A percentile compares a stretch with the other conserved stretches of the same genome.
These are phyloP conservation scores for Clostera curtula DNA, from an alignment of 2,888 invertebrate species.

Conservation along the genomic window DNA sequence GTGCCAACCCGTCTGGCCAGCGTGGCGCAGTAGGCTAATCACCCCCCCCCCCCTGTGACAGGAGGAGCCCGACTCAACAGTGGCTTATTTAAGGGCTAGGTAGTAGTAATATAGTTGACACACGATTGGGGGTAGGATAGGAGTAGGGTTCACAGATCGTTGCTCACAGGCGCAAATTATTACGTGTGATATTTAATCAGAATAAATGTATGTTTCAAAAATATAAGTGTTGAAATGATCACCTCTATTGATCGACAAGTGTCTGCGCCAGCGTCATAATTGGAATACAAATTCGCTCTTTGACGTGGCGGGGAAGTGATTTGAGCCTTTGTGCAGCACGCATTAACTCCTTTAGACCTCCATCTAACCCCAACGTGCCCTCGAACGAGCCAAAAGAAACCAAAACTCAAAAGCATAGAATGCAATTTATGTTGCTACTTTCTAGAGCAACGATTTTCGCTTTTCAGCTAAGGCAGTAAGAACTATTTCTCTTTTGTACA, in stretches of 20 bases:
- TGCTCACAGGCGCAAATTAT: no score
- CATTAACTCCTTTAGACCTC: slow-evolving; percentile 70
- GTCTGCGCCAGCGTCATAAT: slow-evolving; percentile 57
- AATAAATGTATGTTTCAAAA: neutral
- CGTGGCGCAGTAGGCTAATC: no score
- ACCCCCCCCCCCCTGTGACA: no score
- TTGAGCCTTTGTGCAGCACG: slow-evolving; percentile 73
- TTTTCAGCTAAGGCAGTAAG: slow-evolving; percentile 53
- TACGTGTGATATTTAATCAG: no score
- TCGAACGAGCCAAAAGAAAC: slow-evolving; percentile 29
- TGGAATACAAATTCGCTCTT: slow-evolving; percentile 73
- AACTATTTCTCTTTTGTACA: slow-evolving; percentile 45
- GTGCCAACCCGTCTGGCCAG: no score
- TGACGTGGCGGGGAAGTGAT: slow-evolving; percentile 66
- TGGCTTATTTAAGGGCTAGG: no score
- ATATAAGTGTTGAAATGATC: slow-evolving; percentile 18
- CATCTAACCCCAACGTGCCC: slow-evolving; percentile 39
- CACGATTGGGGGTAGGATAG: no score
- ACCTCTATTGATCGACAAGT: slow-evolving; percentile 30
- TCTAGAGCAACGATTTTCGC: slow-evolving; percentile 49
- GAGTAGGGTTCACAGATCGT: no score
- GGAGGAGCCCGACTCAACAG: no score
- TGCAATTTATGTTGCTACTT: slow-evolving; percentile 12
- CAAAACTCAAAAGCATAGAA: slow-evolving; percentile 24
- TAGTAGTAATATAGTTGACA: no score